Conservation (phyloP, 2,888 invertebrate genomes). For the Gymnocheta viridis region DNA sequence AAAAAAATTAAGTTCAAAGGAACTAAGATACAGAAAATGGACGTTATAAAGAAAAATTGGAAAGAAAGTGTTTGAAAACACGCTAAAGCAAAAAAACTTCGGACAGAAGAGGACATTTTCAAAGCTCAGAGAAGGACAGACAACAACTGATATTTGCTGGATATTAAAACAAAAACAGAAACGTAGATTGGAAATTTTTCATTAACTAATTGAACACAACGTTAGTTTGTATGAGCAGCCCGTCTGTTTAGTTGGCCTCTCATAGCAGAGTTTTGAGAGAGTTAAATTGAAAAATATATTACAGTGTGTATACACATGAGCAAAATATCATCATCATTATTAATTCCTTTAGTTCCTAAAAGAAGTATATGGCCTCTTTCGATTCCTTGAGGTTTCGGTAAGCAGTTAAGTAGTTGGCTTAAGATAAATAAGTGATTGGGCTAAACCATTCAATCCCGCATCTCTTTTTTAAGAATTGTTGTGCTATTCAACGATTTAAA, state of each 20-base stretch:
- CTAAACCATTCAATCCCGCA: no score
- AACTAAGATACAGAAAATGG: neutral
- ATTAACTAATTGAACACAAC: slow-evolving; percentile 79
- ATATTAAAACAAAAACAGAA: slow-evolving; percentile 47
- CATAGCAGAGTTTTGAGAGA: neutral
- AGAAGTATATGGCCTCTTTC: no score
- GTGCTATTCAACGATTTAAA: neutral
- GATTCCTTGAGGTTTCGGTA: no score
- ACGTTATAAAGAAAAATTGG: slow-evolving; percentile 1
- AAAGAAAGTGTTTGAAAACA: slow-evolving; percentile 56
- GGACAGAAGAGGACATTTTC: slow-evolving; percentile 20
- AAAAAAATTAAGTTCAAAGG: slow-evolving; percentile 22
- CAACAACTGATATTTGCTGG: slow-evolving; percentile 1
- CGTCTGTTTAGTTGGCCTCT: neutral
- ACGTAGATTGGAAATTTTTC: slow-evolving; percentile 75
- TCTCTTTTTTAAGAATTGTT: no score
- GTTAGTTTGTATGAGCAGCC: slow-evolving; percentile 18
- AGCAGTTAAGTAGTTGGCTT: no score
- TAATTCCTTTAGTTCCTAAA: no score
- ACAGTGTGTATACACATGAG: neutral
- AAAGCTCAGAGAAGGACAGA: neutral
- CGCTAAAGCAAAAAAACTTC: slow-evolving; percentile 49
- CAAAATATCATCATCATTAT: no score
- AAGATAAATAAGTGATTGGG: no score
- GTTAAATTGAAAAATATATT: neutral